A percentile compares a stretch with the other conserved stretches of the same genome.
These are phyloP conservation scores for Eretmocerus hayati DNA, from an alignment of 2,888 invertebrate species.

Conservation along the genomic window DNA sequence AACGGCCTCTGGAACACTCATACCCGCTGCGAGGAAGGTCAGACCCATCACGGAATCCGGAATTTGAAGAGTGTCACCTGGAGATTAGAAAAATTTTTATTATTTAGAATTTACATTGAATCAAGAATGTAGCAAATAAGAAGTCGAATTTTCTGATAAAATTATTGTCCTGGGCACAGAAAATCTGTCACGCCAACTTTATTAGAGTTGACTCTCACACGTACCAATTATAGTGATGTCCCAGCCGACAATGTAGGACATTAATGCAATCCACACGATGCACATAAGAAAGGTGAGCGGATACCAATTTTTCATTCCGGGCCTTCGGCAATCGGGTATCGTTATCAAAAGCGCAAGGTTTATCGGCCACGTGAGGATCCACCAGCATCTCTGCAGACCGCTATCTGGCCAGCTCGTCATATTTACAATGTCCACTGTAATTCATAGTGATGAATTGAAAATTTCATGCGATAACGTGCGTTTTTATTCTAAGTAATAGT, in stretches of 20 bases:
- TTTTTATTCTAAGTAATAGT: background rate
- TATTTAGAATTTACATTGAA: no score
- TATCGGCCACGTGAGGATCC: conserved; percentile 68
- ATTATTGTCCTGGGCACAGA: no score
- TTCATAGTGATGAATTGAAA: background rate
- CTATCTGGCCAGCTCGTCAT: conserved; percentile 53
- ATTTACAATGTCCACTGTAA: conserved; percentile 45
- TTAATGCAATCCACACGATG: conserved; percentile 71
- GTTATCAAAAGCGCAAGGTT: conserved; percentile 63
- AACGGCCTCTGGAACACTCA: conserved; percentile 80
- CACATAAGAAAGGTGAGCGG: conserved; percentile 72
- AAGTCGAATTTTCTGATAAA: no score
- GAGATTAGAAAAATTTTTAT: conserved; percentile 4
- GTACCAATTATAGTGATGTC: conserved; percentile 74
- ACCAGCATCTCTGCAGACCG: conserved; percentile 51
- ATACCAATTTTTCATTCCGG: conserved; percentile 50
- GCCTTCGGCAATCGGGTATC: conserved; percentile 69
- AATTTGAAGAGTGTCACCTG: conserved; percentile 70
- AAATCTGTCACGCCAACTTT: no score
- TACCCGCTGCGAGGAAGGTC: conserved; percentile 77
- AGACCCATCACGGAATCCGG: conserved; percentile 83
- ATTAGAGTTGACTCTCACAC: background rate
- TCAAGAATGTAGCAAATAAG: no score
- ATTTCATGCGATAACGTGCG: conserved; percentile 12
- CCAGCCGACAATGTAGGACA: conserved; percentile 82